These are phyloP conservation scores for Meloidogyne exigua DNA, from an alignment of 1,140 invertebrate species.

Conservation along the genomic window DNA sequence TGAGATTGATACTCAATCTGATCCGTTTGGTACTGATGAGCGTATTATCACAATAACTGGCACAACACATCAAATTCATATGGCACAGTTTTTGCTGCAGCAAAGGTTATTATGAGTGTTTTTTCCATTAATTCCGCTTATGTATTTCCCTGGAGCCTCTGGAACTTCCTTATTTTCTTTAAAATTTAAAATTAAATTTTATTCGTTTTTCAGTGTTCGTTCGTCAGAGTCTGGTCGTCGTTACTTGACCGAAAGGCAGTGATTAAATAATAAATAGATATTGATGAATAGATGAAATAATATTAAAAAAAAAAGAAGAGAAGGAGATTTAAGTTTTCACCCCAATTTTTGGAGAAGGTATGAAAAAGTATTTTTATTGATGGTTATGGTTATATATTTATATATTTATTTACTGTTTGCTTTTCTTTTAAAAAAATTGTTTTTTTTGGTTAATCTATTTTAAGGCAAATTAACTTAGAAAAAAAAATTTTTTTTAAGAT, in stretches of 20 bases:
- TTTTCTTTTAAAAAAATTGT: not conserved
- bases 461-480: not conserved
- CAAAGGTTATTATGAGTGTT: constrained; percentile 11
- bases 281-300: not conserved
- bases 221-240: constrained; percentile 25
- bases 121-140: too few relatives aligned
- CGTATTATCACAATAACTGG: constrained; percentile 36
- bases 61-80: constrained; percentile 29
- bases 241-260: constrained; percentile 28
- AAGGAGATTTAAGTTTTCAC: not conserved
- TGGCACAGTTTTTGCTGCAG: constrained; percentile 35
- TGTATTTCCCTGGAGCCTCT: too few relatives aligned
- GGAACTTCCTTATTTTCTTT: too few relatives aligned
- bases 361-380: not conserved
- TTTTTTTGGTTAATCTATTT: not conserved
- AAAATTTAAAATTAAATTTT: not conserved
- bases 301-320: too few relatives aligned
- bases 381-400: not conserved
- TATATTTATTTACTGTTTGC: not conserved
- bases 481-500: not conserved
- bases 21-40: constrained; percentile 26
- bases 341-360: not conserved
- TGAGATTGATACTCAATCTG: constrained; percentile 35
- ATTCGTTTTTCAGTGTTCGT: constrained; percentile 15
- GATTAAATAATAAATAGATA: not conserved